Evolutionary conservation across 2,113 vertebrate species (phyloP), one percentile per base, ranked within the genome.

Genomic region (Mustela nigripes): DNA sequence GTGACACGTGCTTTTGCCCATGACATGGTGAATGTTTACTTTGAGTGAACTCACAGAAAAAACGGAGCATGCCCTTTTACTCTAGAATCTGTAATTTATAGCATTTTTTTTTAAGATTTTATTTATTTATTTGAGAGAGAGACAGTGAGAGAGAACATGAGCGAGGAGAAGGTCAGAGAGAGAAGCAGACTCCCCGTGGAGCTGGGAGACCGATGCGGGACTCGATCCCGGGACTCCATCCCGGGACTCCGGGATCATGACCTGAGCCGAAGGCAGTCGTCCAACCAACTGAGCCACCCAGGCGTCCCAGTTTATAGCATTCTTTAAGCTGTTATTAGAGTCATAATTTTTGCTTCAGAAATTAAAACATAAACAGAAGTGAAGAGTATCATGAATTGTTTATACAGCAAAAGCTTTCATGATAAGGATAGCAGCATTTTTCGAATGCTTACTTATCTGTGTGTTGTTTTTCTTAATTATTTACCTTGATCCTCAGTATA

Each of bases 311-410:
- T 74, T 94, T 84, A 94, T 58, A 58, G 36, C 39, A 65, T 76
- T 90, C 76, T 88, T 84, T 73, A 83, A 56, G 33, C 58, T 91
- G 39, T 42, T 95, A 95, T 93, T 76, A 91, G 60, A 60, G 31
- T 88, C 50, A 31, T 80, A 60, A 60, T 73, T 83, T 91, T 96
- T 89, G n/a, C 69, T 88, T 95, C 11, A 45, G 76, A 90, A 89
- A 89, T 95, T 88, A 84, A 95, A 90, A 81, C 53, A 19, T 71
- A 81, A 92, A 60, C 36, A 16, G 81, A 81, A 69, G 21, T 92
- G 93, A 90, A 85, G 31, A 63, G 36, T 79, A 48, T 45, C 19
- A 82, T 76, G 76, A 87, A 73, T 63, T 91, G 28, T 90, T 92
- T 87, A 81, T 82, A 42, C 88, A 95, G 33, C 22, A 58, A 91